phyloP scores from a whole-genome alignment of 2,113 vertebrate genomes.

The Trogon melanurus region DNA sequence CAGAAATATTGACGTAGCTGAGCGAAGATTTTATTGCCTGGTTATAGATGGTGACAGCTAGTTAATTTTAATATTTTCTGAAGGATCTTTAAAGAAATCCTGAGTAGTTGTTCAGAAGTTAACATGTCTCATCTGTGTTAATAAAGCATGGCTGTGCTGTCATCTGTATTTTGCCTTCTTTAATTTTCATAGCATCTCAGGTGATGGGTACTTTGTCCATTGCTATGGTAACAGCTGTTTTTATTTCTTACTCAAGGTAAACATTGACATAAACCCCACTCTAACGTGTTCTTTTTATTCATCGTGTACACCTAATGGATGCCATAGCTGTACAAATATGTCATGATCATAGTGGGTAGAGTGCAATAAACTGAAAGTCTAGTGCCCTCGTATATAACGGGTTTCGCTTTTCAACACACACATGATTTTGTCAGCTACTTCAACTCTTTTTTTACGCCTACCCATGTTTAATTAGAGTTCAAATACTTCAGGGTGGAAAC shows the following conservation, averaged over 20 bases:
- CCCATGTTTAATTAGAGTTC: background rate
- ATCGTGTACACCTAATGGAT: background rate
- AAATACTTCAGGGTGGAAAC: background rate
- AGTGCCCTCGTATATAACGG: background rate
- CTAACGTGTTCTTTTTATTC: background rate
- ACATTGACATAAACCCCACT: background rate
- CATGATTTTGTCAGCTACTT: background rate
- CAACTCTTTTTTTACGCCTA: background rate
- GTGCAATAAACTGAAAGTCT: background rate
- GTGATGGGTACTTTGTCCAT: slow-evolving; percentile 5
- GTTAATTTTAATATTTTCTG: background rate
- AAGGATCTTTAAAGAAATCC: background rate
- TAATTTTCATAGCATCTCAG: slow-evolving; percentile 13
- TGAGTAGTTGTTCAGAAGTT: background rate
- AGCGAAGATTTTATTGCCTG: background rate
- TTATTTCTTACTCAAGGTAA: slow-evolving; percentile 43
- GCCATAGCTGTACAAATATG: background rate
- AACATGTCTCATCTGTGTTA: background rate
- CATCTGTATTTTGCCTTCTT: background rate
- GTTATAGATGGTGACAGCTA: background rate
- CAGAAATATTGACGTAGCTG: background rate
- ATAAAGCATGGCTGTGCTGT: background rate
- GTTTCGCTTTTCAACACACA: background rate
- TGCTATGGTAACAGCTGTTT: slow-evolving; percentile 56
- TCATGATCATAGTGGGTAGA: background rate